phyloP scores from a whole-genome alignment of 2,113 vertebrate species.

The Bambusicola thoracicus region DNA sequence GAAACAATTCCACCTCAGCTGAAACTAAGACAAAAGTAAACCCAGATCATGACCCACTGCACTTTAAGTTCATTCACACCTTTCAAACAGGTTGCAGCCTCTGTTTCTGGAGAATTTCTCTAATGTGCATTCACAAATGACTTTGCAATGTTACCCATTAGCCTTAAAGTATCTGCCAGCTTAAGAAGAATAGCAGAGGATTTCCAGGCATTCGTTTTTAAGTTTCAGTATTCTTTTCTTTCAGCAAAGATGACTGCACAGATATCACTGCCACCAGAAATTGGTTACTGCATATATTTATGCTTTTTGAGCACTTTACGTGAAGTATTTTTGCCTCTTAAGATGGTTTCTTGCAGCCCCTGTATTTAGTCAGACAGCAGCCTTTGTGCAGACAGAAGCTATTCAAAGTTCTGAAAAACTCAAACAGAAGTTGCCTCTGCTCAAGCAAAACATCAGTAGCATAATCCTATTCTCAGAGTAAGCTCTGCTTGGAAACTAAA shows the following conservation, averaged over 20 bases:
- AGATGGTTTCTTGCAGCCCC: not conserved
- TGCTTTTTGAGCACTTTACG: not conserved
- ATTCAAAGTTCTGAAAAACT: not conserved
- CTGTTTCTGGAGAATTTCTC: not conserved
- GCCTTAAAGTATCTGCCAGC: not conserved
- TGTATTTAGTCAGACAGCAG: not conserved
- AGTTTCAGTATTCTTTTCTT: slow-evolving; percentile 1
- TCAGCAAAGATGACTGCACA: not conserved
- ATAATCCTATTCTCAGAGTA: slow-evolving; percentile 21
- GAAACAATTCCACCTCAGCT: too few species aligned
- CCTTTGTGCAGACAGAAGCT: not conserved
- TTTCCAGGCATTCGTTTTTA: not conserved
- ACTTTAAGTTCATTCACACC: not conserved
- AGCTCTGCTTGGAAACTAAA: slow-evolving; percentile 47
- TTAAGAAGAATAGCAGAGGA: not conserved
- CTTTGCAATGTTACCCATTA: not conserved
- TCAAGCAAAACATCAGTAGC: slow-evolving; percentile 17
- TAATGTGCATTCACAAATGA: not conserved
- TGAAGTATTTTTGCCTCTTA: not conserved
- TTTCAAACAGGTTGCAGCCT: not conserved
- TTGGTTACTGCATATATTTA: not conserved
- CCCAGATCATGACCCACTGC: not conserved
- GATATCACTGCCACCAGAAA: not conserved
- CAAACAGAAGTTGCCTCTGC: not conserved
- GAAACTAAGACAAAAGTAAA: not conserved